Base-by-base conservation (phyloP, 1,140 invertebrate species). In the Cyclargus thomasi region DNA sequence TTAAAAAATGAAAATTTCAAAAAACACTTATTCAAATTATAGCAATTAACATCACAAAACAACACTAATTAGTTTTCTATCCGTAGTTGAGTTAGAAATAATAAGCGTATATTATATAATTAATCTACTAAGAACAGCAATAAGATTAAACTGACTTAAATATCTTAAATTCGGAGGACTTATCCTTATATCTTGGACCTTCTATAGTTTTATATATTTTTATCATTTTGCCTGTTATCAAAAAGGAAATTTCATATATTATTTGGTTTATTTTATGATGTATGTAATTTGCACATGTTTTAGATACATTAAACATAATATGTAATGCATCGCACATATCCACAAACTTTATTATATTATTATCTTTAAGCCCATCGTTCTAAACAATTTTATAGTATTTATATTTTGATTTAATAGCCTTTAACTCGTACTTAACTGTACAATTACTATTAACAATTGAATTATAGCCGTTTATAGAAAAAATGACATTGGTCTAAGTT, bases 401-500 rank as follows among this genome's bases (percentile, higher is more conserved):
- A 7, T 7, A 4, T 5, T 0, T 29, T 2, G 2, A 47, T 14
- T 47, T 47, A 8, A 16, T 47, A 47, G 39, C 14, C 7, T 47
- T 11, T 47, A 29, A 8, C 39, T 47, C 39, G 8, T 29, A 29
- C 23, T 23, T 1, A 2, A 39, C 36, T 21, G 57, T 21, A 1
- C 21, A 21, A 22, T 2, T 29, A 29, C 6, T 6, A 10, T 62
- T 23, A 22, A 62, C 6, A 64, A 18, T 18, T 1, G 10, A 39
- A 59, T 39, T 66, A 35, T 55, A 22, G 55, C 11, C 55, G 55
- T 11, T 55, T 65, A 53, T 67, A 16, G n/a, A 66, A 39, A 67
- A 67, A 64, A 53, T 62, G 53, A 65, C 59, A 59, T 14, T 67
- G 47, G 68, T 67, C 63, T 39, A 8, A 39, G 47, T 66, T 67